Conservation (phyloP, 2,888 invertebrate genomes). For the Cheilosia soror region DNA sequence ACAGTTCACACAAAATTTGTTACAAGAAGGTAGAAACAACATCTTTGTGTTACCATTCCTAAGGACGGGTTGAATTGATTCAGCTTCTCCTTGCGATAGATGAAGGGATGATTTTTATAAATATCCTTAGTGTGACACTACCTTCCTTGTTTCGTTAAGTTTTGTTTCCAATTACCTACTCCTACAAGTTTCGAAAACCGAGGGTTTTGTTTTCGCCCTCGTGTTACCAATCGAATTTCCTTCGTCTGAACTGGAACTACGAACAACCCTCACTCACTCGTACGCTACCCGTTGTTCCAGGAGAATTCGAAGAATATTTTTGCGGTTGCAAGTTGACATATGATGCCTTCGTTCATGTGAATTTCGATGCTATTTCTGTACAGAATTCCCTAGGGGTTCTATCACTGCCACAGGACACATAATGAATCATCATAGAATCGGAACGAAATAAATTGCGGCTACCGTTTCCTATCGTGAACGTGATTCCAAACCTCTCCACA, state of each 20-base stretch:
- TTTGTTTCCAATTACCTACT: too few species aligned
- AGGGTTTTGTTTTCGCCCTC: too few species aligned
- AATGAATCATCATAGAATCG: conserved; percentile 35
- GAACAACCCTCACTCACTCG: not conserved
- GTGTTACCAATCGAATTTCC: too few species aligned
- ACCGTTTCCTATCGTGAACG: not conserved
- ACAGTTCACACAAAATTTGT: too few species aligned
- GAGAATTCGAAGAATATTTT: conserved; percentile 1
- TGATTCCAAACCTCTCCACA: conserved; percentile 2
- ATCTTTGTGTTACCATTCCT: too few species aligned
- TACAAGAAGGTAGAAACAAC: too few species aligned
- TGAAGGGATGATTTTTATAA: too few species aligned
- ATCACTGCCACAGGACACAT: not conserved
- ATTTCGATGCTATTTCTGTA: conserved; percentile 1
- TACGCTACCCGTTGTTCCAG: not conserved
- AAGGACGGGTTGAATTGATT: too few species aligned
- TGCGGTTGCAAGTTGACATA: conserved; percentile 18
- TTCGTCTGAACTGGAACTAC: not conserved
- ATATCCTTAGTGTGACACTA: too few species aligned
- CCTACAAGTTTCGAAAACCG: too few species aligned
- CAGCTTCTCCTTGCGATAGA: too few species aligned
- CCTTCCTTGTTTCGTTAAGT: too few species aligned
- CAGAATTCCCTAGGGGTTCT: conserved; percentile 9
- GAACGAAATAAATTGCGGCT: conserved; percentile 36
- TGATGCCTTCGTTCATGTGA: conserved; percentile 1